Base-by-base conservation (phyloP, 2,113 vertebrate species). In the Tinamus guttatus region DNA sequence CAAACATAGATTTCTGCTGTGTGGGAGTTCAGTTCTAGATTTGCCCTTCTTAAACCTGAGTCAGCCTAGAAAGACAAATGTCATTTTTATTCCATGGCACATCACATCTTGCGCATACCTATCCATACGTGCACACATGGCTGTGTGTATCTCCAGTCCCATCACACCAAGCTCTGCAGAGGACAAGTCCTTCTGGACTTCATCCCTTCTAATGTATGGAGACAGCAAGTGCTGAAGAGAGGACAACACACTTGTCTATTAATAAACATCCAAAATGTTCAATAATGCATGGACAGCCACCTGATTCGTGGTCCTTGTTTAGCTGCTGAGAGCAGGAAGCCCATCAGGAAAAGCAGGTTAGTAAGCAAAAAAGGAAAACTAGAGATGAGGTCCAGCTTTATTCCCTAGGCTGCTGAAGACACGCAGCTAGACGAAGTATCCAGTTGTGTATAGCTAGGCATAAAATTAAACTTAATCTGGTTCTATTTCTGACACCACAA, bases 241-340 rank as follows among this genome's bases (percentile, higher is more conserved):
- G 90, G 36, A 62, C 80, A 90, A 76, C 75, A 82, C 67, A 78
- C 81, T 94, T 81, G 90, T 90, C 76, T 91, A 94, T 95, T 96
- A 95, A 95, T 82, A 96, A 93, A 86, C 88, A 76, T 93, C 73
- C 63, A 79, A 97, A 96, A 93, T 51, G 70, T 94, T 97, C 89
- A 93, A 75, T 95, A 94, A 96, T 77, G 87, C 89, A 89, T 93
- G 62, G 34, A 32, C 73, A 95, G 74, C 51, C n/a, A 56, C 73
- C 40, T 77, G 52, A 41, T 49, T 83, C 75, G 21, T 21, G 30
- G 62, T 71, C 43, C 78, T 81, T 52, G 62, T 76, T 89, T 32
- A 36, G 74, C 41, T 76, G 78, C 38, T 88, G 27, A 32, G 59
- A 91, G 63, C 70, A 94, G 68, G 52, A 87, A 76, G 40, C 73